A percentile compares a stretch with the other conserved stretches of the same genome.
These are phyloP conservation scores for Odontocerum albicorne DNA, from an alignment of 2,888 invertebrate species.

Conservation along the genomic window DNA sequence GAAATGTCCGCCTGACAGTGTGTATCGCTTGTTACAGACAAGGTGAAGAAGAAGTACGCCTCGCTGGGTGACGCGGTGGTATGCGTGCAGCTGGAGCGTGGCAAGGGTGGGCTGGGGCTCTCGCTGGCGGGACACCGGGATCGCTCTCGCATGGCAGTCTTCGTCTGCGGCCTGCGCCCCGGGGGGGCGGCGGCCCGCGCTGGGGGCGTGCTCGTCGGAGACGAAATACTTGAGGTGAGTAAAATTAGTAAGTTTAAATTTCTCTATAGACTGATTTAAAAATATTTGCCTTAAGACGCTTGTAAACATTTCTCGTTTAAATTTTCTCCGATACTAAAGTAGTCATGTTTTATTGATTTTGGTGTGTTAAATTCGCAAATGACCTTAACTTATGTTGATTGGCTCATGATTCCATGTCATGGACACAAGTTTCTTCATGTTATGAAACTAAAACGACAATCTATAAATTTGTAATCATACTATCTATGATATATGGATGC, in stretches of 20 bases:
- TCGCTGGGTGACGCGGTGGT: conserved; percentile 70
- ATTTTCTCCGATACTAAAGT: neutral
- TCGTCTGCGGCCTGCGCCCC: conserved; percentile 93
- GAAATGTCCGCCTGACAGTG: too few species aligned
- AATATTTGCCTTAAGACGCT: too few species aligned
- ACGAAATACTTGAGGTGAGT: conserved; percentile 85
- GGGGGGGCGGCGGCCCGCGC: conserved; percentile 77
- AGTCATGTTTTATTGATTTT: conserved; percentile 20
- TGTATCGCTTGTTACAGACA: too few species aligned
- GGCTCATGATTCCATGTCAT: too few species aligned
- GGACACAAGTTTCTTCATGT: too few species aligned
- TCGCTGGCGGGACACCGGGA: conserved; percentile 94
- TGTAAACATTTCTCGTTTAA: neutral
- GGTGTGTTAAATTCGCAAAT: too few species aligned
- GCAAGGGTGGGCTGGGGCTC: conserved; percentile 81
- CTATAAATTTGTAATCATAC: too few species aligned
- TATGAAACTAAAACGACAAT: too few species aligned
- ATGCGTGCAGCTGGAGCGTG: conserved; percentile 76
- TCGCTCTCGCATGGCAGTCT: conserved; percentile 92
- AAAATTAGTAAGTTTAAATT: too few species aligned
- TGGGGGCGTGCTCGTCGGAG: conserved; percentile 82
- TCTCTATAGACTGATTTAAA: too few species aligned
- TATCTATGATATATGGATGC: too few species aligned
- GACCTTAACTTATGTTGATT: too few species aligned
- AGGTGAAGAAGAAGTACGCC: conserved; percentile 91